Percentiles rank a stretch among this genome's conserved stretches.
These are phyloP conservation scores for Heteromurus nitidus DNA, from an alignment of 2,888 invertebrate species.

Conservation along the genomic window DNA sequence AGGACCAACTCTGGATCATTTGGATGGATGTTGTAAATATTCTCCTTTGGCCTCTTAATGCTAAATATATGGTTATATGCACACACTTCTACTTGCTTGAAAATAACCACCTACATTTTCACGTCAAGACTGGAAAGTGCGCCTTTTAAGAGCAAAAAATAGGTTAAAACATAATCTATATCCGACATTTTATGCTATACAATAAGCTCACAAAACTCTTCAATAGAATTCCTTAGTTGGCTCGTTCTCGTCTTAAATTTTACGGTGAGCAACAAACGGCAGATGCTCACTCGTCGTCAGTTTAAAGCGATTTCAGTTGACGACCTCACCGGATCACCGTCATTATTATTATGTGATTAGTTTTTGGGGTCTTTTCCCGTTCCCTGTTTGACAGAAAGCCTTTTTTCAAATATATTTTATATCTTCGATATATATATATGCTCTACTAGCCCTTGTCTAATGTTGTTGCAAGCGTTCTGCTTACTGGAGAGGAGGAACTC, in stretches of 20 bases:
- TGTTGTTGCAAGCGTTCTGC: background rate
- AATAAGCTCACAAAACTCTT: too few species aligned
- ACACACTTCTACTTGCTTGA: background rate
- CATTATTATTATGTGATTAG: conserved; percentile 54
- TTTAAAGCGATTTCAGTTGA: conserved; percentile 34
- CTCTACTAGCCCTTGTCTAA: too few species aligned
- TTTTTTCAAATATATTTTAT: conserved; percentile 31
- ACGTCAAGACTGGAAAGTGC: background rate
- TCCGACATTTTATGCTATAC: background rate
- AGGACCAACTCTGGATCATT: conserved; percentile 20
- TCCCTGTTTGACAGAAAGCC: conserved; percentile 24
- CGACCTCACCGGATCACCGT: conserved; percentile 59
- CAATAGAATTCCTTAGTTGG: conserved; percentile 55
- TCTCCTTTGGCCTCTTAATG: background rate
- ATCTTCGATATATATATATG: too few species aligned
- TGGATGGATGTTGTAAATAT: background rate
- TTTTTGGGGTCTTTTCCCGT: conserved; percentile 29
- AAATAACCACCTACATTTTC: conserved; percentile 6
- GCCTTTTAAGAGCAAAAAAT: too few species aligned
- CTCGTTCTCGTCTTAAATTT: conserved; percentile 47
- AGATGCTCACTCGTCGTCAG: conserved; percentile 47
- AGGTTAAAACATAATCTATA: too few species aligned
- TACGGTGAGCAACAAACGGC: conserved; percentile 51
- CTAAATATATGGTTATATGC: background rate
- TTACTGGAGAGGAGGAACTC: background rate